Base-by-base conservation (phyloP, 1,140 invertebrate genomes). In the Steinernema feltiae region DNA sequence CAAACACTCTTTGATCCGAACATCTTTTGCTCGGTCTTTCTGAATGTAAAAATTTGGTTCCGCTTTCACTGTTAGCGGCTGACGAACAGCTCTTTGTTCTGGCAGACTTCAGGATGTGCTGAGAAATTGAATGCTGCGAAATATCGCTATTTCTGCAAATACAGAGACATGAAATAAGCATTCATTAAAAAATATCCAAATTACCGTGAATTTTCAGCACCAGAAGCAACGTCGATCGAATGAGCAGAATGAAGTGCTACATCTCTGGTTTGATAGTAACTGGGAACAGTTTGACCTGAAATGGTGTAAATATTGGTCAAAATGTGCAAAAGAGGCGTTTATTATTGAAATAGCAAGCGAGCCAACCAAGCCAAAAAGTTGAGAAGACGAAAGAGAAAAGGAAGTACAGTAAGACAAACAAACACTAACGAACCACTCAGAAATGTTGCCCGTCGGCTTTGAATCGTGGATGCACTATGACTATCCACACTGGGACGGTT, bases 101-200 rank as follows among this genome's bases (percentile, higher is more conserved):
- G 3, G 24, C 71, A 35, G 30, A 72, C 17, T 74, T 74, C 35
- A 74, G 72, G 27, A 69, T n/a, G 41, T 74, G 72, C 30, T 74
- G 48, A 30, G 71, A 18, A 35, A 72, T 21, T 35, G 69, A 74
- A 29, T 69, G n/a, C 32, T 74, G 72, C 48, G 32, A 69, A 31
- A 74, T 21, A 30, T 63, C 53, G 24, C 53, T 63, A 27, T 63
- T 63, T 27, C 53, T 63, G 24, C 7, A 63, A 63, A 15, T 63
- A 17, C 2, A n/a, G 15, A 46, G n/a, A 12, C 53, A 63, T 63
- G 15, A 15, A 15, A 63, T 17, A 3, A 12, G 7, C 7, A 7
- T 27, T 63, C 12, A 21, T 63, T n/a, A n/a, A n/a, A n/a, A n/a
- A n/a, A 63, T 27, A 27, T 27, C 7, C 7, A n/a, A 27, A 7